phyloP scores from a whole-genome alignment of 2,888 invertebrate genomes.

The Andrena flavipes region DNA sequence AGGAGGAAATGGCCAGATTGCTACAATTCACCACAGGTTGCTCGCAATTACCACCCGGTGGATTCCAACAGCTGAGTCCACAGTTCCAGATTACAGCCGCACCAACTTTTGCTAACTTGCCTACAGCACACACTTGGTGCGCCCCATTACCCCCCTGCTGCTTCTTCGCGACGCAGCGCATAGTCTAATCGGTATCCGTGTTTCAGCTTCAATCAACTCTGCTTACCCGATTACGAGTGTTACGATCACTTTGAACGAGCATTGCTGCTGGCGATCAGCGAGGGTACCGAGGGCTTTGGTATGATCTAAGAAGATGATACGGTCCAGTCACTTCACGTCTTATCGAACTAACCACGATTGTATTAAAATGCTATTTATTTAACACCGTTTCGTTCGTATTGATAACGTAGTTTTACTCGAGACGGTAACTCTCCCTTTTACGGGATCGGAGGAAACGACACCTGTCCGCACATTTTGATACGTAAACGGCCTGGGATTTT shows the following conservation, averaged over 20 bases:
- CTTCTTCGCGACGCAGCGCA: background rate
- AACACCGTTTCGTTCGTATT: slow-evolving; percentile 27
- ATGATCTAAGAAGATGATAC: slow-evolving; percentile 86
- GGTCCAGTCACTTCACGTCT: slow-evolving; percentile 47
- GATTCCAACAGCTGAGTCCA: slow-evolving; percentile 95
- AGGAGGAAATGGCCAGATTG: slow-evolving; percentile 96
- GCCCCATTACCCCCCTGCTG: background rate
- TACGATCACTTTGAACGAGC: slow-evolving; percentile 97
- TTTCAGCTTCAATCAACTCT: slow-evolving; percentile 96
- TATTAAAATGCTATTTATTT: slow-evolving; percentile 44
- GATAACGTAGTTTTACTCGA: slow-evolving; percentile 6
- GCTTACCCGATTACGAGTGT: slow-evolving; percentile 96
- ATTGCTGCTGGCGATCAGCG: slow-evolving; percentile 95
- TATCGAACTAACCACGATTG: slow-evolving; percentile 13
- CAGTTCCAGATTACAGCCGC: slow-evolving; percentile 96
- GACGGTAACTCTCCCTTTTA: background rate
- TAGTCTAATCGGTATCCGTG: slow-evolving; percentile 47
- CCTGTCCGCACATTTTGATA: slow-evolving; percentile 62
- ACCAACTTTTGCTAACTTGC: slow-evolving; percentile 95
- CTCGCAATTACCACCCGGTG: slow-evolving; percentile 95
- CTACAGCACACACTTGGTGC: slow-evolving; percentile 97
- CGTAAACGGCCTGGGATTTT: slow-evolving; percentile 34
- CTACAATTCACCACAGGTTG: slow-evolving; percentile 97
- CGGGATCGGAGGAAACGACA: slow-evolving; percentile 20
- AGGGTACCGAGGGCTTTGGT: slow-evolving; percentile 97